Evolutionary conservation across 2,113 vertebrate species (phyloP), one percentile per base, ranked within the genome.

Genomic region (Equus przewalskii): DNA sequence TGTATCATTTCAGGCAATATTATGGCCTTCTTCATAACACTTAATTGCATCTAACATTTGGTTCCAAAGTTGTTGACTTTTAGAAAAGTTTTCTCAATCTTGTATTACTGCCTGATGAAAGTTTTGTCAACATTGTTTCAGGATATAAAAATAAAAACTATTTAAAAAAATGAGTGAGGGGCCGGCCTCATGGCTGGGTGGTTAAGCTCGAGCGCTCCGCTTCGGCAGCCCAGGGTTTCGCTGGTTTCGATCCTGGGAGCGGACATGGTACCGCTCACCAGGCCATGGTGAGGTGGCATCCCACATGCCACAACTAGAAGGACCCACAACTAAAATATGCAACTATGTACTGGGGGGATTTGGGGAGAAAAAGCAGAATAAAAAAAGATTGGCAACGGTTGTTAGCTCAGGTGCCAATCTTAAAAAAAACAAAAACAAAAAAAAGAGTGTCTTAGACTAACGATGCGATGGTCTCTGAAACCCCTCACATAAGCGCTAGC

Each of bases 11-110:
- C 69, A 28, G 76, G 33, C 7, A 36, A 36, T 62, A 78, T 28
- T 16, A 54, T 16, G 19, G 13, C 33, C 69, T 92, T 92, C 83
- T 69, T 69, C 14, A n/a, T 70, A 60, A 60, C 11, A 30, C 49
- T 24, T 58, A 64, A 54, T 41, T 70, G 21, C 4, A 7, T 58
- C 44, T 30, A 70, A 81, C 3, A 30, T 90, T 67, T 62, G 58
- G 24, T 85, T 75, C 36, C 54, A 91, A 87, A 88, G 2, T 28
- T 44, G 46, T 9, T 95, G 64, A 62, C 69, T 93, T 80, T 90
- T 12, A 88, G 80, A 75, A 69, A 69, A 18, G 0, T 49, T 78
- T 46, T 76, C 28, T 44, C 7, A 30, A 75, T 90, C 28, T 62
- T 14, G 30, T 69, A 13, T 26, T 44, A 70, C 14, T 18, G 8